A percentile compares a stretch with the other conserved stretches of the same genome.
Conservation (phyloP, 2,797 vertebrate species). For the Nannoperca obscura region DNA sequence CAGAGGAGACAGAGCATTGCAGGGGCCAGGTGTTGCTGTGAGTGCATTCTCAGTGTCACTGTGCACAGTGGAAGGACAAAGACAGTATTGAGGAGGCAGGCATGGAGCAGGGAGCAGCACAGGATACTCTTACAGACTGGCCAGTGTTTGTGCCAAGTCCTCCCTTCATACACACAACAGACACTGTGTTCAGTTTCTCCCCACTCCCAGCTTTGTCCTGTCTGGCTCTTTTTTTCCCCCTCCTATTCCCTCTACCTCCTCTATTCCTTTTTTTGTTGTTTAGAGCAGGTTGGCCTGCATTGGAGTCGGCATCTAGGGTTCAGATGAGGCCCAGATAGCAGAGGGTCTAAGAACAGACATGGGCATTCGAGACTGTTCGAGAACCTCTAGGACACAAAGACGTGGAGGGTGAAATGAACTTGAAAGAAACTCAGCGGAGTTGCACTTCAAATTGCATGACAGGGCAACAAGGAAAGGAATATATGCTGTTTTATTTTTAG, state of each 20-base stretch:
- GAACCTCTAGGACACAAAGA: constrained; percentile 47
- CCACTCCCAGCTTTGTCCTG: constrained; percentile 84
- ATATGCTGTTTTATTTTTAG: constrained; percentile 10
- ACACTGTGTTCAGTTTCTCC: constrained; percentile 86
- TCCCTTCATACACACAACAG: constrained; percentile 84
- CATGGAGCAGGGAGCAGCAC: constrained; percentile 82
- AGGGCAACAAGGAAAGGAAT: constrained; percentile 6
- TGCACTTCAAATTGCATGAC: constrained; percentile 39
- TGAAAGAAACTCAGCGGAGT: constrained; percentile 52
- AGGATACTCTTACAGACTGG: constrained; percentile 87
- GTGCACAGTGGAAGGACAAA: constrained; percentile 84
- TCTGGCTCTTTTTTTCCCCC: constrained; percentile 68
- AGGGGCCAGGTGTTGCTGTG: constrained; percentile 84
- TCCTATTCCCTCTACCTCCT: constrained; percentile 63
- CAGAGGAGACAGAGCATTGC: constrained; percentile 59
- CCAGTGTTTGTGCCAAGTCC: constrained; percentile 85
- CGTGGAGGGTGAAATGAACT: constrained; percentile 36
- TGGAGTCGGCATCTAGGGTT: constrained; percentile 68
- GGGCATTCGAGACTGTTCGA: constrained; percentile 54
- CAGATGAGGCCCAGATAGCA: constrained; percentile 82
- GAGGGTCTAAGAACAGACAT: constrained; percentile 71
- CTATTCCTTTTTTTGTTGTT: constrained; percentile 66
- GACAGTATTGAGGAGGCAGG: constrained; percentile 84
- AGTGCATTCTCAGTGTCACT: constrained; percentile 85
- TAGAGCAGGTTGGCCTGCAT: constrained; percentile 76